These are phyloP conservation scores for Fregetta grallaria DNA, from an alignment of 2,113 vertebrate species.

Conservation along the genomic window DNA sequence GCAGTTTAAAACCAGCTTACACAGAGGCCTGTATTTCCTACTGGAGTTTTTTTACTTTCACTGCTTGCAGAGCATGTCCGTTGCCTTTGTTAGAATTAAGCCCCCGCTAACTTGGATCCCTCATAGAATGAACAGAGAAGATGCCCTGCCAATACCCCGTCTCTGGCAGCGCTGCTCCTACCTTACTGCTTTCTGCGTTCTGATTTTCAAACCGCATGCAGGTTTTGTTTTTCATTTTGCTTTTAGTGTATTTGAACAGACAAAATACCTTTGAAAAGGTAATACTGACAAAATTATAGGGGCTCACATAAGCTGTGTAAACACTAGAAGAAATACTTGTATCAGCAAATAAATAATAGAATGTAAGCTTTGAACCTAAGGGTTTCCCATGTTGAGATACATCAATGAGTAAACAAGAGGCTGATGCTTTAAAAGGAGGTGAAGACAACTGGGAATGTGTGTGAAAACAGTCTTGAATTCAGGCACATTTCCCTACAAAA, in stretches of 20 bases:
- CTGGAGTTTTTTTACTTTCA: neutral
- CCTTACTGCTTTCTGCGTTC: neutral
- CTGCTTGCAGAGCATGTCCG: neutral
- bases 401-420: neutral
- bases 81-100: neutral
- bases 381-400: neutral
- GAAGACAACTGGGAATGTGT: neutral
- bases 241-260: neutral
- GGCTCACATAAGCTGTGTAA: neutral
- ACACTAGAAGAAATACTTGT: neutral
- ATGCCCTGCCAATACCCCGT: neutral
- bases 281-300: neutral
- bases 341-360: neutral
- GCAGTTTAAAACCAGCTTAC: neutral
- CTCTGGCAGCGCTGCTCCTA: neutral
- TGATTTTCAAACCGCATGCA: neutral
- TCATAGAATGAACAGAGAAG: neutral
- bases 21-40: neutral
- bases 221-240: neutral
- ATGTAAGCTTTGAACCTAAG: neutral
- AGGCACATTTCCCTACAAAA: neutral
- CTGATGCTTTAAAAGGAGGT: neutral
- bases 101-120: neutral
- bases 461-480: neutral
- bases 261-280: neutral